Base-by-base conservation (phyloP, 2,888 invertebrate species). In the Pediacus dermestoides region DNA sequence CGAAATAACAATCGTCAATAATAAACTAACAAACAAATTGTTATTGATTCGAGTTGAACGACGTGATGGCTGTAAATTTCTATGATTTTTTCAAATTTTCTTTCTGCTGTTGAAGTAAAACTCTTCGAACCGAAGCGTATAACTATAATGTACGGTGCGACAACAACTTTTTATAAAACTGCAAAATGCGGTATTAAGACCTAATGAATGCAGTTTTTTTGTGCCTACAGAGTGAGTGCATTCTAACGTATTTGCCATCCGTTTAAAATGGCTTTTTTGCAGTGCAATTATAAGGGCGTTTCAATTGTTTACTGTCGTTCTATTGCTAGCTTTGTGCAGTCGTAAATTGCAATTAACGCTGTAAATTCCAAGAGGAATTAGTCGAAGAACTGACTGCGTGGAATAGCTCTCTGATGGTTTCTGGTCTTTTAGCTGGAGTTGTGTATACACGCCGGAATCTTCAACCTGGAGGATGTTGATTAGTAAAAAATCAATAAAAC, bases 261-360 rank as follows among this genome's bases (percentile, higher is more conserved):
- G 21, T 18, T 18, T 6, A 18, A 37, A 39, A 36, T 31, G 38
- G 36, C 31, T n/a, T n/a, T 42, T 45, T 41, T 38, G 33, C 27
- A 16, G 34, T 25, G 18, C 33, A 34, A 30, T 39, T 41, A 31
- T 42, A 30, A 13, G 37, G 30, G 34, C 28, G 42, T 42, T 42
- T 33, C 37, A 16, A 40, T 44, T 46, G 44, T 46, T 43, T 48
- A 45, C 40, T 36, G 39, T 43, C 41, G 32, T 37, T 30, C 33
- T 40, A 35, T 46, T 42, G 34, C 44, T 35, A 39, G 42, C 37
- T 44, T 47, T 43, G 43, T 40, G 37, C 37, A 44, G 44, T 48
- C 50, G 46, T 53, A 53, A 53, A 48, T 53, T 42, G 52, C 52
- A 53, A 53, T 53, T 53, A 53, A 47, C 44, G 44, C 40, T 39